Base-by-base conservation (phyloP, 2,113 vertebrate species). In the Eptatretus burgeri region DNA sequence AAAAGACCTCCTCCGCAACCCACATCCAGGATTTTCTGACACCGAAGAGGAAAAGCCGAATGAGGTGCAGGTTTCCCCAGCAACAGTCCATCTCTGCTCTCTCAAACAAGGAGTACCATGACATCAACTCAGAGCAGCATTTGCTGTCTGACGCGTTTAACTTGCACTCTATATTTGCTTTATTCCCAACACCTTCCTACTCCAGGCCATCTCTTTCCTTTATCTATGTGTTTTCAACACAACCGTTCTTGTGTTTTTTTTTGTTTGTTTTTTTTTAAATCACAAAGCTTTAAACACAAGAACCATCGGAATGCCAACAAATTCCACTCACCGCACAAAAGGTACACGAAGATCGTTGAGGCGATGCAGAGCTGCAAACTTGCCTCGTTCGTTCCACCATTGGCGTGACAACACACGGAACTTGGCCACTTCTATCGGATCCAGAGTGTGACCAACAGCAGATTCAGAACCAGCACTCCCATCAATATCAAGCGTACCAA, bases 331-430 rank as follows among this genome's bases (percentile, higher is more conserved):
- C 91, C 91, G 80, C 73, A 98, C 79, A 70, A 96, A 94, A 13
- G 91, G 89, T 63, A 98, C 85, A 71, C 91, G 76, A 50, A 96
- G 75, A 65, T 85, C 85, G 66, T 98, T 98, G 84, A 96, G 81
- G 64, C 86, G 74, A 69, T 98, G 91, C 66, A 98, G 81, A 52
- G 78, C 75, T 19, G 75, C 76, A 70, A 84, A 88, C 11, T 77
- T 76, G 68, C 89, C 91, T 66, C 79, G 73, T 64, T 86, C 79
- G 68, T 96, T 81, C 91, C 91, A 98, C 91, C 91, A 98, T 68
- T 77, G 85, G 66, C 74, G 72, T 9, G 85, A 80, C 11, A 89
- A 74, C 2, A 72, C 71, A 74, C 78, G 78, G 75, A 98, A 96
- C 72, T 74, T 81, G 67, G 76, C 88, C 14, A 88, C 16, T 70